These are phyloP conservation scores for Eristalis arbustorum DNA, from an alignment of 2,888 invertebrate genomes.

Conservation along the genomic window DNA sequence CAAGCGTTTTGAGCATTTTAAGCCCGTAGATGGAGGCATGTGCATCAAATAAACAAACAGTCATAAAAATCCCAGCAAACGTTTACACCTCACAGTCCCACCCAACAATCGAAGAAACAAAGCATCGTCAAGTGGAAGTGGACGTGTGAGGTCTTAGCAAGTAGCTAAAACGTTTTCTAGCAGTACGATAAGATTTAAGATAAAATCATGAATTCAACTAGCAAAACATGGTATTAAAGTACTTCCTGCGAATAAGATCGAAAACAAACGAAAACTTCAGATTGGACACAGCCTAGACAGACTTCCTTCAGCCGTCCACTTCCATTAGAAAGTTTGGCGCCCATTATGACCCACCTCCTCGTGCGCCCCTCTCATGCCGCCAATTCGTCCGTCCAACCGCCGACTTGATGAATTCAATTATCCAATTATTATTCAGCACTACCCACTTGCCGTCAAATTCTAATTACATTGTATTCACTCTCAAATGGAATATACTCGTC, in stretches of 20 bases:
- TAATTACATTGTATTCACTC: conserved; percentile 24
- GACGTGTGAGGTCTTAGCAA: not conserved
- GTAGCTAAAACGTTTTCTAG: not conserved
- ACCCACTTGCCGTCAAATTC: conserved; percentile 17
- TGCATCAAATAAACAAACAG: no score
- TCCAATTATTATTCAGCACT: conserved; percentile 19
- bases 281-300: not conserved
- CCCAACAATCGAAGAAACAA: not conserved
- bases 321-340: not conserved
- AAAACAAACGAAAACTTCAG: not conserved
- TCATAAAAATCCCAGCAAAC: no score
- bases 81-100: not conserved
- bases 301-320: not conserved
- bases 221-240: not conserved
- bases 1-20: no score
- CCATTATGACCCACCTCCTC: not conserved
- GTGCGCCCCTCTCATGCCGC: not conserved
- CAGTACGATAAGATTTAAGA: not conserved
- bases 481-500: conserved; percentile 3
- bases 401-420: conserved; percentile 18
- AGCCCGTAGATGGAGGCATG: no score
- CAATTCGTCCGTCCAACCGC: not conserved
- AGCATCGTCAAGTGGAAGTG: not conserved
- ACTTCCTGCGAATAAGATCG: not conserved
- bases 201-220: not conserved